Percentiles rank a stretch among this genome's conserved stretches.
Evolutionary conservation across 2,113 vertebrate genomes (phyloP).

Genomic region (Stegostoma tigrinum): DNA sequence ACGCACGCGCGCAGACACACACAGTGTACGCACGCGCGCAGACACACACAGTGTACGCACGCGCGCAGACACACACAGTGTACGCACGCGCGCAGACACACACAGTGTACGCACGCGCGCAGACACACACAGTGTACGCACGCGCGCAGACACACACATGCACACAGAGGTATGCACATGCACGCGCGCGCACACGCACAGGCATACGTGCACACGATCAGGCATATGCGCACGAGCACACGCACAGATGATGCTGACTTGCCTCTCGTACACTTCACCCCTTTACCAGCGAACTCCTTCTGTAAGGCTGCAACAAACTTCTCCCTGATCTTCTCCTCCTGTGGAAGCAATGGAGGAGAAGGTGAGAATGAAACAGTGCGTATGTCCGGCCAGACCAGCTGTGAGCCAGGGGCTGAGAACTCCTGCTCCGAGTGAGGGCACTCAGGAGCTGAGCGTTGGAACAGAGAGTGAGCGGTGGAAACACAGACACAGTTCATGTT

Average conservation of each 20-base stretch:
- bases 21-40: too few species aligned
- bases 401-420: background rate
- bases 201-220: too few species aligned
- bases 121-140: background rate
- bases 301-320: slow-evolving; percentile 91
- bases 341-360: slow-evolving; percentile 36
- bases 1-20: too few species aligned
- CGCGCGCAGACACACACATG: background rate
- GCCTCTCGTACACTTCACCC: slow-evolving; percentile 87
- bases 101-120: background rate
- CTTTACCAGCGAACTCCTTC: slow-evolving; percentile 88
- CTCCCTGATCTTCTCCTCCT: slow-evolving; percentile 92
- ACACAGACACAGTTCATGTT: background rate
- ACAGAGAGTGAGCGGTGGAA: background rate
- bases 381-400: accelerated
- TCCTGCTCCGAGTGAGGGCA: background rate
- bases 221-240: background rate
- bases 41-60: too few species aligned
- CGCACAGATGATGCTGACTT: slow-evolving; percentile 37
- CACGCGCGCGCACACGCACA: too few species aligned
- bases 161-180: background rate
- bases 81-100: too few species aligned
- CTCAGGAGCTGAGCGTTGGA: background rate
- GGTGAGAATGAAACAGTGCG: background rate
- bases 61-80: too few species aligned